Evolutionary conservation across 1,140 invertebrate genomes (phyloP), one percentile per base, ranked within the genome.

Genomic region (Drosophila persimilis): DNA sequence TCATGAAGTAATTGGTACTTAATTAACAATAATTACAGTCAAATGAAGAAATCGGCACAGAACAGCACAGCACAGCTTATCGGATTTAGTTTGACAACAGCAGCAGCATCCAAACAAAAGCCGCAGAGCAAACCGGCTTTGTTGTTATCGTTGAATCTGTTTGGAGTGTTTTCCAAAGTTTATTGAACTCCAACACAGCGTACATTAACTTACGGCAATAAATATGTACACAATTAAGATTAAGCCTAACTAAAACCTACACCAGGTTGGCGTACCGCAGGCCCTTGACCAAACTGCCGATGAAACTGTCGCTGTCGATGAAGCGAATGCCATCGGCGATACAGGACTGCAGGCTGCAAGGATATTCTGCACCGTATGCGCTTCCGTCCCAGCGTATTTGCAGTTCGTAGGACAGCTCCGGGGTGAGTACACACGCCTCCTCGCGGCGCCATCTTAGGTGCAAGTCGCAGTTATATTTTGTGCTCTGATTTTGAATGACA

Each of bases 391-490:
- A 91, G 39, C 74, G 57, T 1, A 91, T 45, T 44, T 77, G 77
- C 6, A 91, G 55, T 47, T 86, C 53, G 51, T 91, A 91, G 39
- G 72, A 55, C 24, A 89, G 56, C 59, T 91, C 90, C 5, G 90
- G 90, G 13, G 86, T 85, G 1, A 91, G 70, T 39, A 90, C 71
- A 41, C 88, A 78, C 26, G 83, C 71, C 15, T 79, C 55, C 7
- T 89, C 73, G 1, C 63, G 59, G 2, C 64, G 59, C 85, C 90
- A 91, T 35, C 58, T 66, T 2, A 91, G 55, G 61, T 90, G 78
- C 45, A 91, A 47, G 75, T 91, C 89, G 62, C 90, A 91, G 73
- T 91, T 91, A 46, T 88, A 91, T 74, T 80, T 89, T 6, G 90
- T 91, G 31, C n/a, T 55, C 52, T 90, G 86, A 47, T 71, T 76